Base-by-base conservation (phyloP, 1,140 invertebrate species). In the Lithobius niger region DNA sequence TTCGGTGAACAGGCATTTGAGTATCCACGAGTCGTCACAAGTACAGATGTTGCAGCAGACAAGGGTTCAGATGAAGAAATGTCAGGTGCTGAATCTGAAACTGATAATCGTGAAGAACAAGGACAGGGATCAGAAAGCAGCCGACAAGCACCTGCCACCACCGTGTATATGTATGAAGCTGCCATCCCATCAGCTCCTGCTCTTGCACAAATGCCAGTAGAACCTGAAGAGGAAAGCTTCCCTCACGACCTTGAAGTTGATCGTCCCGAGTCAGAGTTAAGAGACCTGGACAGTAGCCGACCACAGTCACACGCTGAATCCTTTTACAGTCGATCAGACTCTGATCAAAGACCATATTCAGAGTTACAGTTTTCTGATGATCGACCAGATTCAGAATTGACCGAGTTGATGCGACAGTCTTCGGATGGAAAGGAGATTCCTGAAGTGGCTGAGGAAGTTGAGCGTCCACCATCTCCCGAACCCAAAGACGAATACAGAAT, bases 381-480 rank as follows among this genome's bases (percentile, higher is more conserved):
- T 56, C 61, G 62, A 19, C 62, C 67, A 19, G 72, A 73, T 61
- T 69, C 68, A 1, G 72, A 74, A 64, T 53, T 74, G 19, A 65
- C 65, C 2, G 70, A 71, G 52, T 54, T 71, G 27, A 58, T 69
- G 2, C 65, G 66, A 54, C 56, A 28, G 28, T 54, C 55, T 16
- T 50, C 42, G 15, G 57, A 61, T 22, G 22, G 40, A 18, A 59
- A 62, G n/a, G n/a, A n/a, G n/a, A n/a, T n/a, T n/a, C n/a, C n/a
- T n/a, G 63, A 63, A n/a, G 43, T 66, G 18, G 64, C 65, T 18
- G 70, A 70, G 54, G 69, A 73, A 22, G 69, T 77, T 54, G 72
- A 76, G 62, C 63, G 75, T 59, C 75, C 75, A 3, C 57, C 62
- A 31, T 70, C 75, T 3, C 76, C 76, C 21, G 76, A 77, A 62